phyloP scores from a whole-genome alignment of 2,797 vertebrate genomes.

The Squalus acanthias region DNA sequence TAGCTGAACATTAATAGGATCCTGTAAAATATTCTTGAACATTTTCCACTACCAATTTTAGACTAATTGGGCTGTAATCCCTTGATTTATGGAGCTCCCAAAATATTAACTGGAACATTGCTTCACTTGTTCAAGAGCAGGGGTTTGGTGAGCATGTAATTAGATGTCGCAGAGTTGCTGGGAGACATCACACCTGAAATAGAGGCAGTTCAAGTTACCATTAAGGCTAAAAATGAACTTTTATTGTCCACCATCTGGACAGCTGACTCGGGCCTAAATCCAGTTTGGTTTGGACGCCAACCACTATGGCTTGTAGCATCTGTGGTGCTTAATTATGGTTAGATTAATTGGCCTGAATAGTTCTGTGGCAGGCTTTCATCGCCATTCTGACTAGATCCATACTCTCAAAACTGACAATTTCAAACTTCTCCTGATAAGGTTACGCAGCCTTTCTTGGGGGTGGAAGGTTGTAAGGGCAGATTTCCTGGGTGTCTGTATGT shows the following conservation, averaged over 20 bases:
- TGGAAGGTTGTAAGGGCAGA: background rate
- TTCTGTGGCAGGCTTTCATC: background rate
- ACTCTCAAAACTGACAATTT: background rate
- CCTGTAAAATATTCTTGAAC: background rate
- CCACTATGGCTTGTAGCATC: background rate
- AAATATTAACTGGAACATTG: background rate
- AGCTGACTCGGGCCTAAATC: background rate
- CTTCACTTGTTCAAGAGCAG: background rate
- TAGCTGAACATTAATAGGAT: background rate
- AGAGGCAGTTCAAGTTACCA: background rate
- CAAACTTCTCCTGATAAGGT: background rate
- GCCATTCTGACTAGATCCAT: background rate
- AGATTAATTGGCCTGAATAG: background rate
- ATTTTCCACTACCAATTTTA: conserved; percentile 8
- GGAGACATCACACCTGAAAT: background rate
- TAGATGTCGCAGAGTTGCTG: background rate
- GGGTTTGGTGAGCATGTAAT: background rate
- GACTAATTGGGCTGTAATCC: background rate
- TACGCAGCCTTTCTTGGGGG: background rate
- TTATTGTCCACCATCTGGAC: background rate
- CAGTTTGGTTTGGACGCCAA: background rate
- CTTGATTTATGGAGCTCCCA: background rate
- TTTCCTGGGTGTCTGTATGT: background rate
- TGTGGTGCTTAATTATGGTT: too few species aligned
- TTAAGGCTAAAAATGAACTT: background rate